These are phyloP conservation scores for Chaenocephalus aceratus DNA, from an alignment of 2,113 vertebrate species.

Conservation along the genomic window DNA sequence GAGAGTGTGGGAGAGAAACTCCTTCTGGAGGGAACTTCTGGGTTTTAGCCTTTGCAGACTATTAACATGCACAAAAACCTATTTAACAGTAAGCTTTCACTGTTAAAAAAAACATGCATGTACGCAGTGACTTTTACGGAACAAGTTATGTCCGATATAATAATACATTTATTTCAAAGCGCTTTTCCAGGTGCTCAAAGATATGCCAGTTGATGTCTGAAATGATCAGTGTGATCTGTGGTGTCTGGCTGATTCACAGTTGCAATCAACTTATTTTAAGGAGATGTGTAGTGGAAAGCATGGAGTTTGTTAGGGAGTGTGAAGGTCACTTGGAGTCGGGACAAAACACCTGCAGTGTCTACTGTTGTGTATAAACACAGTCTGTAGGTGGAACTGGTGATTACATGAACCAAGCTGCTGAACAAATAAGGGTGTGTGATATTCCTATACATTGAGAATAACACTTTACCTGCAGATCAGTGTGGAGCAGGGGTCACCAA, in stretches of 20 bases:
- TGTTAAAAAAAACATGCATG: too few relatives aligned
- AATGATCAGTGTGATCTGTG: neutral
- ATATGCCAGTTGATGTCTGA: neutral
- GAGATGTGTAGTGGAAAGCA: neutral
- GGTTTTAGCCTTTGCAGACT: too few relatives aligned
- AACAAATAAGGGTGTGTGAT: slow-evolving; percentile 37
- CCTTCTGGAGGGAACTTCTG: too few relatives aligned
- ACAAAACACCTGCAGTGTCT: slow-evolving; percentile 3
- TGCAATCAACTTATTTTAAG: neutral
- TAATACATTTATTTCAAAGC: too few relatives aligned
- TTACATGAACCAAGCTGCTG: slow-evolving; percentile 26
- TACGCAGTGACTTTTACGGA: too few relatives aligned
- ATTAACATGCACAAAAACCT: too few relatives aligned
- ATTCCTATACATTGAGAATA: slow-evolving; percentile 6
- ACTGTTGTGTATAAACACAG: slow-evolving; percentile 52
- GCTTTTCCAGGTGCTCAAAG: too few relatives aligned
- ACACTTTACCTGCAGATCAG: neutral
- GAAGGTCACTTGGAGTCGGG: neutral
- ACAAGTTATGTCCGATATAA: too few relatives aligned
- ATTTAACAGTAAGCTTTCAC: too few relatives aligned
- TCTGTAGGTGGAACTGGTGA: slow-evolving; percentile 22
- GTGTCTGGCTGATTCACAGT: neutral
- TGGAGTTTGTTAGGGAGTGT: neutral
- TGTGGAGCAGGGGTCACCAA: too few relatives aligned
- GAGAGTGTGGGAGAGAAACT: too few relatives aligned